Percentiles rank a stretch among this genome's conserved stretches.
phyloP scores from a whole-genome alignment of 2,797 vertebrate genomes.

The Myotis myotis region DNA sequence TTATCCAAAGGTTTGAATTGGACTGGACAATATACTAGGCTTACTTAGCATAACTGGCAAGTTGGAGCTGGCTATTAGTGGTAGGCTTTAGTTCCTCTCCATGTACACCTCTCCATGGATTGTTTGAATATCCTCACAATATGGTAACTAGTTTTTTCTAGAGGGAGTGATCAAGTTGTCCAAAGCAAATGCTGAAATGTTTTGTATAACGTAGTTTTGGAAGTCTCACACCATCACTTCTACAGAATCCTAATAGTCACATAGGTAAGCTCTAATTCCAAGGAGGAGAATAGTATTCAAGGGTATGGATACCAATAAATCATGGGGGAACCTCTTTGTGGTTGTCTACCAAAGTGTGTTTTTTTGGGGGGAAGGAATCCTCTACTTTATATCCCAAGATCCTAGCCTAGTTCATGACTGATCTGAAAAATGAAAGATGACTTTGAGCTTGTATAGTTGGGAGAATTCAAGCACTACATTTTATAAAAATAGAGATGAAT shows the following conservation, averaged over 20 bases:
- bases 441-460: not conserved
- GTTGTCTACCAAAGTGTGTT: not conserved
- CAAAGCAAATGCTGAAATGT: not conserved
- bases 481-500: not conserved
- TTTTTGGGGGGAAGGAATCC: not conserved
- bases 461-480: not conserved
- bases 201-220: not conserved
- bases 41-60: not conserved
- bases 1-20: not conserved
- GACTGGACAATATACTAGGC: not conserved
- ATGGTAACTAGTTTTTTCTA: not conserved
- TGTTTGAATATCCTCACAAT: not conserved
- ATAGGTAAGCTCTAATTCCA: not conserved
- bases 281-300: not conserved
- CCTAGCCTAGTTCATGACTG: not conserved
- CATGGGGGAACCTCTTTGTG: not conserved
- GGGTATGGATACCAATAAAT: not conserved
- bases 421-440: conserved; percentile 11
- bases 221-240: not conserved
- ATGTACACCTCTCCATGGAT: not conserved
- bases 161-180: not conserved
- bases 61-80: not conserved
- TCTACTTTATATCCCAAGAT: not conserved
- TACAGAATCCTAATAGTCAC: not conserved
- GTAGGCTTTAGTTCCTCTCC: not conserved